Conservation (phyloP, 2,888 invertebrate genomes). For the Nebria brevicollis region DNA sequence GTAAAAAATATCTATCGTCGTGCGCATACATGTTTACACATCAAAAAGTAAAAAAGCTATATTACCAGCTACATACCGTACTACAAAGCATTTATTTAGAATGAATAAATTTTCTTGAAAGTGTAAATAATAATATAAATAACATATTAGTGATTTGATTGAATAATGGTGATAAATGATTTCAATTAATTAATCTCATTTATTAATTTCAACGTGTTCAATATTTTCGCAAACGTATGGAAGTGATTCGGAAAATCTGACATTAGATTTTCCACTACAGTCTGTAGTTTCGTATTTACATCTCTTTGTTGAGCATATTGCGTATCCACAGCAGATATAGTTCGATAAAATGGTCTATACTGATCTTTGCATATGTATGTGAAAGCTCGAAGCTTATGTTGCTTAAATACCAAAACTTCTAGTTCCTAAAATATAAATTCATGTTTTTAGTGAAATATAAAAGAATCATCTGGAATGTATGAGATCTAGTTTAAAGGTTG, state of each 20-base stretch:
- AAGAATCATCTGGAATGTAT: too few species aligned
- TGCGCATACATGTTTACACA: too few species aligned
- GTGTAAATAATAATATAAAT: too few species aligned
- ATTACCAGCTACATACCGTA: too few species aligned
- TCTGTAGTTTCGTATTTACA: constrained; percentile 69
- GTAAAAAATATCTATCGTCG: too few species aligned
- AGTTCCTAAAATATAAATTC: constrained; percentile 63
- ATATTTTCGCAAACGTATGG: constrained; percentile 62
- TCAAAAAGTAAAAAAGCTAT: too few species aligned
- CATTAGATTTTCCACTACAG: constrained; percentile 68
- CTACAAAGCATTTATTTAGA: too few species aligned
- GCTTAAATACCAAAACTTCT: constrained; percentile 73
- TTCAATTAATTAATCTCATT: constrained; percentile 32
- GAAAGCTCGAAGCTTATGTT: constrained; percentile 65
- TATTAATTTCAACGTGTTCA: constrained; percentile 65
- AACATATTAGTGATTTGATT: too few species aligned
- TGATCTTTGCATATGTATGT: constrained; percentile 29
- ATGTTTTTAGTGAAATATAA: too few species aligned
- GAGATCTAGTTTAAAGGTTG: too few species aligned
- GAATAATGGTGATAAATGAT: background rate
- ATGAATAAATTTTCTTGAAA: too few species aligned
- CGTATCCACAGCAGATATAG: constrained; percentile 64
- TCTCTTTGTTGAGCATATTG: constrained; percentile 70
- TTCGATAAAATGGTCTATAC: constrained; percentile 51
- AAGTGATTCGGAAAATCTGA: constrained; percentile 71